A percentile compares a stretch with the other conserved stretches of the same genome.
These are phyloP conservation scores for Anoplolepis gracilipes DNA, from an alignment of 1,140 invertebrate genomes.

Conservation along the genomic window DNA sequence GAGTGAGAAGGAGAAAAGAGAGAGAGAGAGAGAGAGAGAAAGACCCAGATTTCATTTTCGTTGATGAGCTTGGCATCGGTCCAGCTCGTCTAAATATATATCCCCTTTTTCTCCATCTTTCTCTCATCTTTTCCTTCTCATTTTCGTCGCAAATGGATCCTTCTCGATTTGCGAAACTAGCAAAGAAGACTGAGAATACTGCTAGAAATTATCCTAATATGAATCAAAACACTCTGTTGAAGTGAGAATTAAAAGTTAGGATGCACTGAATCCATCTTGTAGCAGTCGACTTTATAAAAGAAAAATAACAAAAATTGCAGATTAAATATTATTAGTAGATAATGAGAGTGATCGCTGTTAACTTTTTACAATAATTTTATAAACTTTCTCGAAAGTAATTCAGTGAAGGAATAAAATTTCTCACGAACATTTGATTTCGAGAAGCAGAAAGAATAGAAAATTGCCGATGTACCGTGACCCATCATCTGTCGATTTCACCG, in stretches of 20 bases:
- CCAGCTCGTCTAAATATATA: slow-evolving; percentile 85
- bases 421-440: background rate
- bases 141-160: slow-evolving; percentile 55
- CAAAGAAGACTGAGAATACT: background rate
- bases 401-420: background rate
- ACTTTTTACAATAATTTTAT: background rate
- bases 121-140: slow-evolving; percentile 69
- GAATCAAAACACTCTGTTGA: background rate
- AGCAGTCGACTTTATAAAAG: background rate
- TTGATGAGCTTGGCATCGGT: slow-evolving; percentile 85
- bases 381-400: background rate
- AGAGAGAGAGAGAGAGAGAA: slow-evolving; percentile 69
- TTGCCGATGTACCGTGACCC: background rate
- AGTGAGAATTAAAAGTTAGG: background rate
- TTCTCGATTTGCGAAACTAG: slow-evolving; percentile 23
- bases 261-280: background rate
- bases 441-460: slow-evolving; percentile 4
- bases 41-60: slow-evolving; percentile 86
- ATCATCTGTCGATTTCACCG: background rate
- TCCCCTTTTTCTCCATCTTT: slow-evolving; percentile 76
- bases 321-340: background rate
- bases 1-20: slow-evolving; percentile 36
- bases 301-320: background rate
- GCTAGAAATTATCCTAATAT: slow-evolving; percentile 11
- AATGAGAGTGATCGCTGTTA: background rate